A percentile compares a stretch with the other conserved stretches of the same genome.
phyloP scores from a whole-genome alignment of 2,888 invertebrate species.

The Ochropleura plecta region DNA sequence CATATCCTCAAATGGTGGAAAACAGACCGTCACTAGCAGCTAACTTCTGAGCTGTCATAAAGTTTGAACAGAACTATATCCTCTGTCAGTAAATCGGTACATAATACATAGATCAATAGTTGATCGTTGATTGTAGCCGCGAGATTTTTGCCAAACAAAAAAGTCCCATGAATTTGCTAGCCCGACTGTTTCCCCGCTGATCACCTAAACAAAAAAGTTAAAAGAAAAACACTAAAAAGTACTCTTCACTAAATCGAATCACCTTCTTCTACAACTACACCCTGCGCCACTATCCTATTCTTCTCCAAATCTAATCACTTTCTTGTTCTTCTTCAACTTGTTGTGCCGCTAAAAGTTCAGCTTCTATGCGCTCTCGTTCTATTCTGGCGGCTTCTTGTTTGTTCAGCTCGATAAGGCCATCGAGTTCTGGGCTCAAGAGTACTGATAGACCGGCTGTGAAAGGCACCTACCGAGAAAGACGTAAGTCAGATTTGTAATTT shows the following conservation, averaged over 20 bases:
- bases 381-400: slow-evolving; percentile 72
- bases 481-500: not conserved
- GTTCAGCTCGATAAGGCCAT: slow-evolving; percentile 82
- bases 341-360: slow-evolving; percentile 45
- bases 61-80: too few species aligned
- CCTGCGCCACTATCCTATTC: not conserved
- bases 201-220: too few species aligned
- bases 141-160: too few species aligned
- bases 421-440: slow-evolving; percentile 84
- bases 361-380: slow-evolving; percentile 74
- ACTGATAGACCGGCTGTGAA: slow-evolving; percentile 80
- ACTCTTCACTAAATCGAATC: not conserved
- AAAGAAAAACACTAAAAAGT: too few species aligned
- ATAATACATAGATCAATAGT: too few species aligned
- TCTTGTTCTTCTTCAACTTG: slow-evolving; percentile 12
- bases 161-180: too few species aligned
- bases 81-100: too few species aligned
- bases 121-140: too few species aligned
- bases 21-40: too few species aligned
- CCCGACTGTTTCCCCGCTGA: too few species aligned
- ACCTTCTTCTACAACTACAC: not conserved
- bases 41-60: too few species aligned
- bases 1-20: too few species aligned
- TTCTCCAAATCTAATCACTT: slow-evolving; percentile 5
- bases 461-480: slow-evolving; percentile 75